A percentile compares a stretch with the other conserved stretches of the same genome.
Evolutionary conservation across 2,797 vertebrate genomes (phyloP).

Genomic region (Mionectes olivaceus): DNA sequence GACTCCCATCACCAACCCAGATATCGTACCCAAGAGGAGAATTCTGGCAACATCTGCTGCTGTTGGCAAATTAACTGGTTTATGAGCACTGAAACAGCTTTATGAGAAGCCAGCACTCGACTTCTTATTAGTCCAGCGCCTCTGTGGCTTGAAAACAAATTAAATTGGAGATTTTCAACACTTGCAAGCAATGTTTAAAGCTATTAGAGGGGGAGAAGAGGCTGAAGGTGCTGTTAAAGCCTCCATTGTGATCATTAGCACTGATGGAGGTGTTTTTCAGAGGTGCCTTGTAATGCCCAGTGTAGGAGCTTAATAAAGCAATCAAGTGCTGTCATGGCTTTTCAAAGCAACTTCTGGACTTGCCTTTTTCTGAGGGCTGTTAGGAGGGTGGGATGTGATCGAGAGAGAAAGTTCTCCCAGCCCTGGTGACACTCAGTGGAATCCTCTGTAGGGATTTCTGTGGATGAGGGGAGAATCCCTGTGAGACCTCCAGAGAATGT

Average conservation of each 20-base stretch:
- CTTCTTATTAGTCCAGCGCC: constrained; percentile 22
- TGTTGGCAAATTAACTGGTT: constrained; percentile 10
- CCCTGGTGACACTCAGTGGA: background rate
- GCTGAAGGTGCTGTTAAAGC: background rate
- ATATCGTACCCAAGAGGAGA: accelerated
- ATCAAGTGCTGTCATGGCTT: background rate
- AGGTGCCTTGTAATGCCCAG: background rate
- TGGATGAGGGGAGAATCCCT: background rate
- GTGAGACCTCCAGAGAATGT: background rate
- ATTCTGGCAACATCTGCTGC: background rate
- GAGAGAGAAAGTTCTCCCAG: background rate
- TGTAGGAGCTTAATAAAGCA: background rate
- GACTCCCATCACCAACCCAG: background rate
- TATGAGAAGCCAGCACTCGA: background rate
- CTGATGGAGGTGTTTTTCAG: background rate
- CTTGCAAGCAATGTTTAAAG: background rate
- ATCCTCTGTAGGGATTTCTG: background rate
- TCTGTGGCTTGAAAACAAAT: constrained; percentile 42
- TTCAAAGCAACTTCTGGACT: background rate
- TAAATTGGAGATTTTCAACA: background rate
- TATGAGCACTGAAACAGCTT: background rate
- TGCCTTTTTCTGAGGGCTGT: background rate
- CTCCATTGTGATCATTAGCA: background rate
- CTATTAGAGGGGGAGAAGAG: background rate
- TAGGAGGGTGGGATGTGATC: background rate